A percentile compares a stretch with the other conserved stretches of the same genome.
Evolutionary conservation across 2,797 vertebrate genomes (phyloP).

Genomic region (Emys orbicularis): DNA sequence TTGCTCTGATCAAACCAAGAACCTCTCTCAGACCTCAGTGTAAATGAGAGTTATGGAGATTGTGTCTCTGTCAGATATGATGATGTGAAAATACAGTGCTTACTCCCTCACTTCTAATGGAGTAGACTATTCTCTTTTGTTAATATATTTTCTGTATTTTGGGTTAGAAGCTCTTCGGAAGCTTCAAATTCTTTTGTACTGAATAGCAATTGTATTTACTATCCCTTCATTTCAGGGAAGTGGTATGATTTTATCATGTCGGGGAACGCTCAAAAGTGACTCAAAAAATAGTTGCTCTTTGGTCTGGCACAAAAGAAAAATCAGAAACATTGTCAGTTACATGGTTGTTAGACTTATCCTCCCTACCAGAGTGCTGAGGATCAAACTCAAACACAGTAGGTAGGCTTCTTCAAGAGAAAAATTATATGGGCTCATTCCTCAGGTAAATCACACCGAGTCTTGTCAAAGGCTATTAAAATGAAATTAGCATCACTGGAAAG

Average conservation of each 20-base stretch:
- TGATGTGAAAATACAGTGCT: neutral
- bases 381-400: neutral
- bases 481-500: neutral
- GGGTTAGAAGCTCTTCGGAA: neutral
- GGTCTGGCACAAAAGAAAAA: neutral
- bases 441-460: neutral
- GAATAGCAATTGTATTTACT: neutral
- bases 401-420: neutral
- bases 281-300: neutral
- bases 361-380: neutral
- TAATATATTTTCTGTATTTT: neutral
- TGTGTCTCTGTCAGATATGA: neutral
- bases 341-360: neutral
- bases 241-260: fast-evolving
- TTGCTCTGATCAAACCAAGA: neutral
- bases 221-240: neutral
- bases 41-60: neutral
- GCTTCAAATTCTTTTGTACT: neutral
- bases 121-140: neutral
- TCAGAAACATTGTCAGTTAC: neutral
- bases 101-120: neutral
- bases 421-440: neutral
- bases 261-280: neutral
- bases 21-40: neutral
- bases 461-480: neutral